Conservation (phyloP, 2,888 invertebrate genomes). For the Epicampocera succincta region DNA sequence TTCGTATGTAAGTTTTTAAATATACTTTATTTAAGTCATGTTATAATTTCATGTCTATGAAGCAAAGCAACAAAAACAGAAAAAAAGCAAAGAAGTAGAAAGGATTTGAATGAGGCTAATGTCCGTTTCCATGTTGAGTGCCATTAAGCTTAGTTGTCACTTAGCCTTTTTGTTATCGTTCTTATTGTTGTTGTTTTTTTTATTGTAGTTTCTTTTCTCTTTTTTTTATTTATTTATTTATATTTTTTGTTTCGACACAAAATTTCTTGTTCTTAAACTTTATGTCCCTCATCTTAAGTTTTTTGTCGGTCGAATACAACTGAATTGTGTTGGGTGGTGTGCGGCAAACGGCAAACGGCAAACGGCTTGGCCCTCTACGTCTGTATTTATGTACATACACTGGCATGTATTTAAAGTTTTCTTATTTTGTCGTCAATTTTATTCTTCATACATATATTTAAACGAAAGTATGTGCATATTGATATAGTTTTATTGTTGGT, state of each 20-base stretch:
- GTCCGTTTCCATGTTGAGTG: conserved; percentile 80
- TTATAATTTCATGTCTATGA: conserved; percentile 40
- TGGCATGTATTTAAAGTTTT: conserved; percentile 1
- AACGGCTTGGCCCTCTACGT: background rate
- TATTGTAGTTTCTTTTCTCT: conserved; percentile 10
- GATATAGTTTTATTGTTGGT: conserved; percentile 12
- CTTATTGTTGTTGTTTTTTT: too few species aligned
- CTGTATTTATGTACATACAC: background rate
- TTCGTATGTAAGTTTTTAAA: conserved; percentile 8
- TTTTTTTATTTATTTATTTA: conserved; percentile 37
- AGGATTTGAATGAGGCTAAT: conserved; percentile 79
- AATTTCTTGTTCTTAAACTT: conserved; percentile 41
- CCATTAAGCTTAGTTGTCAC: conserved; percentile 80
- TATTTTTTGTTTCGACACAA: conserved; percentile 12
- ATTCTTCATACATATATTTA: conserved; percentile 48
- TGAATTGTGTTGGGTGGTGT: conserved; percentile 3
- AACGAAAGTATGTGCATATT: background rate
- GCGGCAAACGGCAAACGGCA: too few species aligned
- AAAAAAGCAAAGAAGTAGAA: conserved; percentile 13
- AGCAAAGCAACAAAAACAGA: conserved; percentile 5
- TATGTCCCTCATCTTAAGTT: conserved; percentile 36
- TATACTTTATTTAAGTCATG: conserved; percentile 7
- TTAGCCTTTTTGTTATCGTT: conserved; percentile 77
- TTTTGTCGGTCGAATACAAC: background rate
- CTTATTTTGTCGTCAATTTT: conserved; percentile 62